Evolutionary conservation across 2,797 vertebrate species (phyloP).

Genomic region (Malacoctenus gilli): DNA sequence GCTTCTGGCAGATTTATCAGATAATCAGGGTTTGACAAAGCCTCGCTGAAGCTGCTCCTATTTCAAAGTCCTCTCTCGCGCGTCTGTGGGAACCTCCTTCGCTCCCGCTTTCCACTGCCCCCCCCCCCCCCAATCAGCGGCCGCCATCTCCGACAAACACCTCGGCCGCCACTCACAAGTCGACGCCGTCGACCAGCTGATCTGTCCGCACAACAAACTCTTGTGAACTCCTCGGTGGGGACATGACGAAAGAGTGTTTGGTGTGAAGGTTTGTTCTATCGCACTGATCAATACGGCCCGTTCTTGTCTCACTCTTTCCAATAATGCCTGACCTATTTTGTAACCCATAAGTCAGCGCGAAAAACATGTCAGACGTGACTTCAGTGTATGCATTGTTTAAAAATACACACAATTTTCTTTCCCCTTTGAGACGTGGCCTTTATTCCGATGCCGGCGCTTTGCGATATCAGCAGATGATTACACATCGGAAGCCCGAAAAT

Average conservation of each 20-base stretch:
- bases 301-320: slow-evolving; percentile 40
- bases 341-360: slow-evolving; percentile 20
- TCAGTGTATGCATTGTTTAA: not conserved
- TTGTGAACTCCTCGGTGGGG: slow-evolving; percentile 42
- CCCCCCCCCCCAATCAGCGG: slow-evolving; percentile 34
- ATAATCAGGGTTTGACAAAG: slow-evolving; percentile 66
- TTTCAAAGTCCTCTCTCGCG: slow-evolving; percentile 67
- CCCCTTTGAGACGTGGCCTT: not conserved
- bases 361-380: slow-evolving; percentile 6
- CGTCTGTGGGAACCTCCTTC: slow-evolving; percentile 66
- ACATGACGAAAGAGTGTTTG: slow-evolving; percentile 55
- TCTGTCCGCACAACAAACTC: slow-evolving; percentile 52
- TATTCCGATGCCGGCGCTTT: slow-evolving; percentile 1
- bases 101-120: slow-evolving; percentile 59
- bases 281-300: slow-evolving; percentile 59
- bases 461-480: slow-evolving; percentile 22
- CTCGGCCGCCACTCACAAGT: slow-evolving; percentile 39
- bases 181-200: slow-evolving; percentile 38
- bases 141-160: slow-evolving; percentile 34
- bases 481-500: slow-evolving; percentile 35
- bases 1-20: slow-evolving; percentile 71
- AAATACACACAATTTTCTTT: not conserved
- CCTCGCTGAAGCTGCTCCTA: slow-evolving; percentile 61
- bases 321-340: slow-evolving; percentile 43
- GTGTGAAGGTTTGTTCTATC: slow-evolving; percentile 51